Conservation (phyloP, 1,140 invertebrate species). For the Drosophila tropicalis region DNA sequence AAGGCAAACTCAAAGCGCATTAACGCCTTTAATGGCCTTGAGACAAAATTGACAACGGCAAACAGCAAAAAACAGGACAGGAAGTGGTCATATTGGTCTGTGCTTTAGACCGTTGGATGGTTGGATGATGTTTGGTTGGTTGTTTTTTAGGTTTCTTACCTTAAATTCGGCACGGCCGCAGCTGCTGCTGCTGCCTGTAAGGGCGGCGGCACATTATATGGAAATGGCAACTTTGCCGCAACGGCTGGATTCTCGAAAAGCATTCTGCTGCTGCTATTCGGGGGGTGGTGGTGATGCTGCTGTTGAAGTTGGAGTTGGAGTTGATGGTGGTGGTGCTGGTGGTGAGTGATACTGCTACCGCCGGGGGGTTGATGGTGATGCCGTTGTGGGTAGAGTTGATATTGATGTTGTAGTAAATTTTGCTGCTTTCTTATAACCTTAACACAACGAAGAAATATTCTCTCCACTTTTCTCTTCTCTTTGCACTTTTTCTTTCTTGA, state of each 20-base stretch:
- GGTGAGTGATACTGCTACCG: conserved; percentile 33
- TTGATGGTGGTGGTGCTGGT: conserved; percentile 49
- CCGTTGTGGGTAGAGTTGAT: conserved; percentile 46
- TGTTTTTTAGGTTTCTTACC: conserved; percentile 58
- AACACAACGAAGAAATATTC: conserved; percentile 46
- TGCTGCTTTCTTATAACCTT: conserved; percentile 62
- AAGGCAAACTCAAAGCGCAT: conserved; percentile 48
- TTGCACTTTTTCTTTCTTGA: neutral
- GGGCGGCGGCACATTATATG: conserved; percentile 82
- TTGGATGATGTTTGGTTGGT: neutral
- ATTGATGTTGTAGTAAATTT: conserved; percentile 70
- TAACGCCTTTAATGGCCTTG: conserved; percentile 61
- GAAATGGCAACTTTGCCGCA: conserved; percentile 82
- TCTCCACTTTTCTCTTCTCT: conserved; percentile 28
- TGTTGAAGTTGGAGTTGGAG: conserved; percentile 36
- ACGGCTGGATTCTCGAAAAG: conserved; percentile 83
- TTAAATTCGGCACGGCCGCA: conserved; percentile 83
- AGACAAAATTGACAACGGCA: conserved; percentile 32
- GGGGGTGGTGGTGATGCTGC: conserved; percentile 46
- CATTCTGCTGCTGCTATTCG: conserved; percentile 62
- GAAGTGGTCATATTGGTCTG: neutral
- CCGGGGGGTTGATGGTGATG: conserved; percentile 45
- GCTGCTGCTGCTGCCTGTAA: conserved; percentile 81
- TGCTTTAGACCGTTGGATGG: neutral
- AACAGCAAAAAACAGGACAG: neutral